phyloP scores from a whole-genome alignment of 2,113 vertebrate species.

The Leucoraja erinaceus region DNA sequence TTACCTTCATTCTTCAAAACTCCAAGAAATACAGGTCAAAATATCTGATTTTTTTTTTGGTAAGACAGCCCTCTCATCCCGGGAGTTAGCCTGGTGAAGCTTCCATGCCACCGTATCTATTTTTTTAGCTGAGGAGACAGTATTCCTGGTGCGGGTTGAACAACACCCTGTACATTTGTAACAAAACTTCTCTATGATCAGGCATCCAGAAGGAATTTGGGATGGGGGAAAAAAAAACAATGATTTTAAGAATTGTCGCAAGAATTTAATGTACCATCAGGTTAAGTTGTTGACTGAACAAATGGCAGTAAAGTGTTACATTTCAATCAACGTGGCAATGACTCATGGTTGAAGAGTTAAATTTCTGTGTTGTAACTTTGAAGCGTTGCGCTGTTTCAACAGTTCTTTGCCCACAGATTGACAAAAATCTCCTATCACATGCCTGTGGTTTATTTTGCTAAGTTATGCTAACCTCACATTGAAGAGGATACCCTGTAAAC shows the following conservation, averaged over 20 bases:
- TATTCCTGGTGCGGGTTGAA: too few species aligned
- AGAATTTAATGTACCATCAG: neutral
- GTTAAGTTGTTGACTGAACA: neutral
- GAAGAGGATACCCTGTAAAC: neutral
- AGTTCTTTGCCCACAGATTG: neutral
- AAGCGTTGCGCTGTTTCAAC: neutral
- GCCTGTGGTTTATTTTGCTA: neutral
- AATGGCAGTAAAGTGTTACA: neutral
- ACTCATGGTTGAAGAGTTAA: neutral
- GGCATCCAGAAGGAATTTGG: neutral
- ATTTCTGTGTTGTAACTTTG: neutral
- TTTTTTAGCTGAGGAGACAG: too few species aligned
- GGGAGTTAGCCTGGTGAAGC: too few species aligned
- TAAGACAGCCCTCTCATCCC: too few species aligned
- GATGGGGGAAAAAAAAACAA: neutral
- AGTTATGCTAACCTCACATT: neutral
- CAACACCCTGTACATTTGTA: too few species aligned
- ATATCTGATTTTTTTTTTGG: too few species aligned
- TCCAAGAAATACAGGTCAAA: too few species aligned
- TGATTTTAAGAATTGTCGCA: neutral
- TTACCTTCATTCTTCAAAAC: too few species aligned
- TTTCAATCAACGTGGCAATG: neutral
- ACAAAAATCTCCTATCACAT: conserved; percentile 24
- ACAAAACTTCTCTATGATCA: neutral
- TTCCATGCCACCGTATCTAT: too few species aligned